A percentile compares a stretch with the other conserved stretches of the same genome.
phyloP scores from a whole-genome alignment of 2,888 invertebrate species.

The Cylindroiulus punctatus region DNA sequence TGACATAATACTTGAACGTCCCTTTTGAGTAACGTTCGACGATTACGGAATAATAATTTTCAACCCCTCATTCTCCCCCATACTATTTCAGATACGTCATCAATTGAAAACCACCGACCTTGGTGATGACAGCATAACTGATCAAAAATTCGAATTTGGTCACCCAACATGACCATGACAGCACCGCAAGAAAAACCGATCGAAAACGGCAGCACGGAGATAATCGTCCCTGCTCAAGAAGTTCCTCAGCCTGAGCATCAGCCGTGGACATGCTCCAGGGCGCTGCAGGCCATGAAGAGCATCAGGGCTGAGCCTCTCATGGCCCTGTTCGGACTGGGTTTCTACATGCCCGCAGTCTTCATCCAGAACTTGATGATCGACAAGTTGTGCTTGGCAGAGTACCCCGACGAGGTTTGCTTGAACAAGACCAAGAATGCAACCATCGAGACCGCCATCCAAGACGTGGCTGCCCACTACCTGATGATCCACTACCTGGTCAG shows the following conservation, averaged over 20 bases:
- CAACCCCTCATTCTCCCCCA: no score
- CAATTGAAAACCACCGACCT: no score
- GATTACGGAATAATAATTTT: no score
- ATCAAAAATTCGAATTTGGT: no score
- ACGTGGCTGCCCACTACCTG: slow-evolving; percentile 43
- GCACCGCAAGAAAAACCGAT: not conserved
- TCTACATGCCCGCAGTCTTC: slow-evolving; percentile 45
- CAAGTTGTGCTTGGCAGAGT: slow-evolving; percentile 36
- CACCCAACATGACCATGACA: not conserved
- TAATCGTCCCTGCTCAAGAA: not conserved
- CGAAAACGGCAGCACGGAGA: not conserved
- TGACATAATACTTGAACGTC: no score
- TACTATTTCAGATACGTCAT: no score
- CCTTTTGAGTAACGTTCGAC: no score
- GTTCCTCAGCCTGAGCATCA: not conserved
- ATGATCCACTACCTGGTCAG: slow-evolving; percentile 47
- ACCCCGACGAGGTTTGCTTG: slow-evolving; percentile 13
- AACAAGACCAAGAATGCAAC: not conserved
- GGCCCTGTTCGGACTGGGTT: slow-evolving; percentile 39
- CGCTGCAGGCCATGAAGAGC: not conserved
- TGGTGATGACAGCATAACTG: no score
- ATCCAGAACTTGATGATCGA: slow-evolving; percentile 48
- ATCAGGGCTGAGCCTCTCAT: slow-evolving; percentile 52
- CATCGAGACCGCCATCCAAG: not conserved
- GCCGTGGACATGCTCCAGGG: no score